Evolutionary conservation across 2,888 invertebrate genomes (phyloP), one percentile per base, ranked within the genome.

Genomic region (Aricia artaxerxes): DNA sequence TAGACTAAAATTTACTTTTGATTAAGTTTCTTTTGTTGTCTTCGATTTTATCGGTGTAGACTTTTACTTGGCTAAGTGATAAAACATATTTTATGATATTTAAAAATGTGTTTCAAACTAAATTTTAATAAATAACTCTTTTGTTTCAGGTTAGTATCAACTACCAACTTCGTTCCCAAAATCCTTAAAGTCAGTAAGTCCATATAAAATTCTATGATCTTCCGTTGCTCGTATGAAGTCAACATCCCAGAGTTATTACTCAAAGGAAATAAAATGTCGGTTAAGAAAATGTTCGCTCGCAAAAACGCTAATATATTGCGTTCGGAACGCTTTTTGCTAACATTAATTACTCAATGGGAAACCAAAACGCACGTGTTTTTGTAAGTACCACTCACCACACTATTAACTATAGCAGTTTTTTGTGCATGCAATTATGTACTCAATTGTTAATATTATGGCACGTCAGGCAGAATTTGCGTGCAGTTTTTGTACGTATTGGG

Each of bases 281-380:
- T 76, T 35, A 57, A 35, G 76, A 57, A 76, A 69, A 76, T 73
- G 53, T n/a, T 69, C 38, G 53, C 61, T 72, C 73, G 78, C 53
- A 78, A 73, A 40, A 78, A 73, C n/a, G 31, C 31, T 31, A 64
- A 80, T 80, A 69, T 79, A 82, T 81, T 79, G 78, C 79, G 53
- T 77, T 79, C 79, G 57, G 76, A 77, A 72, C 78, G 69, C 80
- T 85, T 83, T 83, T 83, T 83, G 76, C 80, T 31, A 69, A 78
- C 81, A 81, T 83, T 83, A 82, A 84, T 83, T 84, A 84, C 80
- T 82, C 82, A 81, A 83, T 83, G 81, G 80, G 81, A 81, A 82
- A 84, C 82, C 82, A 57, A 76, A 35, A 35, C 53, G n/a, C 76
- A 57, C 13, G 57, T 57, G 57, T 76, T 76, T 76, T 76, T 76